These are phyloP conservation scores for Nymphalis polychloros DNA, from an alignment of 2,888 invertebrate genomes.

Conservation along the genomic window DNA sequence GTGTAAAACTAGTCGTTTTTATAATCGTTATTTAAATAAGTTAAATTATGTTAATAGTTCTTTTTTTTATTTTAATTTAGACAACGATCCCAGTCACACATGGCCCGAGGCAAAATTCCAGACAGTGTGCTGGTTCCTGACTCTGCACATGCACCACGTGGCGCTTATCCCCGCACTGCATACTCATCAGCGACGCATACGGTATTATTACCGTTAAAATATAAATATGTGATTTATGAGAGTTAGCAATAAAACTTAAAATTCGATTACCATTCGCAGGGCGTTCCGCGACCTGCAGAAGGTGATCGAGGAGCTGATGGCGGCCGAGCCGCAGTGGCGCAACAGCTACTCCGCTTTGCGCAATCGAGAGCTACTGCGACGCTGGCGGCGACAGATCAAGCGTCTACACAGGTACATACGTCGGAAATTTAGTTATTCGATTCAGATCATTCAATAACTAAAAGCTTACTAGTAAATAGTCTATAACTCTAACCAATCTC, in stretches of 20 bases:
- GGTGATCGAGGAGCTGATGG: conserved; percentile 91
- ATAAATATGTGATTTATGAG: background rate
- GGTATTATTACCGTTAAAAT: conserved; percentile 47
- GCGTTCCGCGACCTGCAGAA: conserved; percentile 93
- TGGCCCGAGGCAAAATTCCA: conserved; percentile 94
- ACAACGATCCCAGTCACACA: conserved; percentile 76
- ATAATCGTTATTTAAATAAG: background rate
- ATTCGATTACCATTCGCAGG: conserved; percentile 47
- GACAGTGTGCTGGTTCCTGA: conserved; percentile 98
- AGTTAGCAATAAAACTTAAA: background rate
- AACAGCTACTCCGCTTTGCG: conserved; percentile 87
- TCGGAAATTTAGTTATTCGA: too few relatives aligned
- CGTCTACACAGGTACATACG: conserved; percentile 82
- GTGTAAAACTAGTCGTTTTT: conserved; percentile 39
- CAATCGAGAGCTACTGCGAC: conserved; percentile 90
- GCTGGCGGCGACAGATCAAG: conserved; percentile 94
- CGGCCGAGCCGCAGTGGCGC: conserved; percentile 91
- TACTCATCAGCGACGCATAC: conserved; percentile 81
- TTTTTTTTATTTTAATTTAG: conserved; percentile 48
- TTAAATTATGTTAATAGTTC: background rate
- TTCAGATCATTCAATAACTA: background rate
- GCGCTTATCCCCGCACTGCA: conserved; percentile 94
- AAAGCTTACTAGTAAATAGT: background rate
- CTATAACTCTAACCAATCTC: too few relatives aligned
- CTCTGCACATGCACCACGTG: conserved; percentile 96